These are phyloP conservation scores for Stenotaenia linearis DNA, from an alignment of 2,888 invertebrate species.

Conservation along the genomic window DNA sequence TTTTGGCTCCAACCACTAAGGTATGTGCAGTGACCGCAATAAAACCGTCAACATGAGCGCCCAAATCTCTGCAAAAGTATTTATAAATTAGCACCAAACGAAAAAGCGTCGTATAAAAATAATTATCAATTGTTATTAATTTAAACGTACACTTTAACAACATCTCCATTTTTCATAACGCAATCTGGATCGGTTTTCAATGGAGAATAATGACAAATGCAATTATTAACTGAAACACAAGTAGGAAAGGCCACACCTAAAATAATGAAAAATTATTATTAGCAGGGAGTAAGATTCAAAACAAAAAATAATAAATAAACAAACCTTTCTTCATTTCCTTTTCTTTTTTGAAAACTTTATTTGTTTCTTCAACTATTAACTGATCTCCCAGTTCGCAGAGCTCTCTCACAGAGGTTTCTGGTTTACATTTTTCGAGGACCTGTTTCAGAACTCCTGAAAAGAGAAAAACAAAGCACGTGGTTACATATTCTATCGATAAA, in stretches of 20 bases:
- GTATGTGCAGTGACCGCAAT: conserved; percentile 98
- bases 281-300: conserved; percentile 30
- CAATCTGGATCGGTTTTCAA: conserved; percentile 86
- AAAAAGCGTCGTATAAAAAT: background rate
- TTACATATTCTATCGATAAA: too few species aligned
- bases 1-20: conserved; percentile 73
- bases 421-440: conserved; percentile 77
- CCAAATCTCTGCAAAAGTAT: conserved; percentile 70
- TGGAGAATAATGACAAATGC: conserved; percentile 98
- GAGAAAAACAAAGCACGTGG: conserved; percentile 33
- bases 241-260: conserved; percentile 91
- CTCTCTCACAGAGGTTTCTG: conserved; percentile 80
- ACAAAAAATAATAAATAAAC: background rate
- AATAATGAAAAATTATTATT: too few species aligned
- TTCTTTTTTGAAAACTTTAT: conserved; percentile 95
- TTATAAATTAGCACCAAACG: background rate
- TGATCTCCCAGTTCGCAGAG: conserved; percentile 90
- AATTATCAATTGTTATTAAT: too few species aligned
- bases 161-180: conserved; percentile 79
- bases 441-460: conserved; percentile 80
- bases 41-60: conserved; percentile 97
- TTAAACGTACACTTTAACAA: conserved; percentile 98
- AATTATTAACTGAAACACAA: conserved; percentile 96
- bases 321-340: conserved; percentile 92
- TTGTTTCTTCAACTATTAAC: conserved; percentile 80